Evolutionary conservation across 1,140 invertebrate genomes (phyloP), one percentile per base, ranked within the genome.

Genomic region (Procambarus virginalis): DNA sequence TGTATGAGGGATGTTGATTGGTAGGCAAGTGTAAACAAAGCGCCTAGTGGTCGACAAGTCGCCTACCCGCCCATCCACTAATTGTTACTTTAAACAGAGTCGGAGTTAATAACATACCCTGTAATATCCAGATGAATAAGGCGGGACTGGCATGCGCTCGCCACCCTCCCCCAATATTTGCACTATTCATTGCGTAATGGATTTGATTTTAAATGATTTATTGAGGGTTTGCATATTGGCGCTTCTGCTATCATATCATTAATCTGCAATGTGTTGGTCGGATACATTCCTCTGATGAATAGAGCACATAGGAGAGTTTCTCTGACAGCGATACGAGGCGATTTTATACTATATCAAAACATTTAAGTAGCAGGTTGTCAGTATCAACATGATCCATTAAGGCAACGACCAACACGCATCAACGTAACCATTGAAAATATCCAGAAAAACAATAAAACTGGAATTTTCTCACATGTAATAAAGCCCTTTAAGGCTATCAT

Each of bases 11-110:
- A 91, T 91, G 91, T 88, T 91, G 91, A 91, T 91, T 91, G 91
- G 91, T 91, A 91, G 91, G 91, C 91, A 91, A 91, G 91, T 91
- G 91, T 91, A 91, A 91, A 91, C 91, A 91, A 91, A 91, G 86
- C 85, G 91, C 85, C 86, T 91, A 91, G 91, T 91, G 91, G 91
- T 89, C 91, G 86, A 87, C 91, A 91, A 91, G 82, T 91, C 86
- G 68, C 91, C 83, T 83, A 89, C 86, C 85, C 91, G 91, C 91
- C 91, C 91, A 86, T 91, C 82, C 81, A 89, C 91, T 91, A 91
- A 91, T 91, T 89, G 91, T 91, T 91, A 91, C 91, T 91, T 88
- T 89, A 88, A 87, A 88, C 86, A 91, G 86, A 85, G 86, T 81
- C 84, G 86, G 86, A 89, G 91, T 88, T 91, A 91, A 91, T 91